phyloP scores from a whole-genome alignment of 2,797 vertebrate species.

The Syncerus caffer region DNA sequence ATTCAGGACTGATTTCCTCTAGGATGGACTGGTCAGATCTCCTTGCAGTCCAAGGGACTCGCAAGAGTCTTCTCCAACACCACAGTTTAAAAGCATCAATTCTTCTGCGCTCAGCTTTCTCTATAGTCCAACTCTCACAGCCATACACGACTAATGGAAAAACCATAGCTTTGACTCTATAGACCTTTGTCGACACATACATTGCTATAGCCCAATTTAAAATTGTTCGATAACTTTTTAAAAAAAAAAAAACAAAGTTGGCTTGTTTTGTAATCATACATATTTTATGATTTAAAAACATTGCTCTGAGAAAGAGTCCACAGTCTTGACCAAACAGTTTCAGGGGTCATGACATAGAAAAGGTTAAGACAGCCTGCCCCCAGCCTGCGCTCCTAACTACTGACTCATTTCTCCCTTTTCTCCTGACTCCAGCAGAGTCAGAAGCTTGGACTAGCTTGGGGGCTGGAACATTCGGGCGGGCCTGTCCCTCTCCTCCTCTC shows the following conservation, averaged over 20 bases:
- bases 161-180: neutral
- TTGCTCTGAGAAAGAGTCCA: neutral
- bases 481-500: accelerated
- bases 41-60: neutral
- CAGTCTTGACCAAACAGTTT: accelerated
- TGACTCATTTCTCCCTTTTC: too few relatives aligned
- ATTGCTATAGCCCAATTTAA: neutral
- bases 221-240: neutral
- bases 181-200: neutral
- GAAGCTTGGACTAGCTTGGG: neutral
- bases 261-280: neutral
- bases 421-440: too few relatives aligned
- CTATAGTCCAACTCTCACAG: neutral
- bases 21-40: neutral
- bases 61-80: neutral
- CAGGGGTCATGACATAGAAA: neutral
- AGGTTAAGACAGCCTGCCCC: too few relatives aligned
- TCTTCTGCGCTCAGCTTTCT: neutral
- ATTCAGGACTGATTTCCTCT: neutral
- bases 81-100: neutral
- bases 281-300: neutral
- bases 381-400: too few relatives aligned
- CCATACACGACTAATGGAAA: neutral
- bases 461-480: accelerated
- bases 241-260: neutral